These are phyloP conservation scores for Venustaconcha ellipsiformis DNA, from an alignment of 1,140 invertebrate species.

Conservation along the genomic window DNA sequence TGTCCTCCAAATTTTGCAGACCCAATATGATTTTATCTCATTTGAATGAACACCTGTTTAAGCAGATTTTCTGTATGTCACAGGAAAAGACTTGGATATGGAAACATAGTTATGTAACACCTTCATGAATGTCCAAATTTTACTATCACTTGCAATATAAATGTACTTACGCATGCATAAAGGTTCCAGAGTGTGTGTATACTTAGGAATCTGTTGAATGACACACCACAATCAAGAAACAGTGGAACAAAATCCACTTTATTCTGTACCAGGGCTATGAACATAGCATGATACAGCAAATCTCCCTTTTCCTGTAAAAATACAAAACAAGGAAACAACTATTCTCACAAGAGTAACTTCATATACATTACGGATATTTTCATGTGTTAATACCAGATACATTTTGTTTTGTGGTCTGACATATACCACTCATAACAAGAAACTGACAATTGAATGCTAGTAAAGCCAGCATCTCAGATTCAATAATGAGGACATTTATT, in stretches of 20 bases:
- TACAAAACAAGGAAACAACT: not conserved
- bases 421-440: not conserved
- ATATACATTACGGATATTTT: not conserved
- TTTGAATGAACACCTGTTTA: not conserved
- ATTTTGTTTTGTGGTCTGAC: not conserved
- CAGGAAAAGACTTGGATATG: too few species aligned
- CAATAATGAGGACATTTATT: too few species aligned
- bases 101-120: not conserved
- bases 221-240: constrained; percentile 64
- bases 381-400: not conserved
- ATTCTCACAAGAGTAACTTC: not conserved
- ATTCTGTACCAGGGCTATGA: constrained; percentile 62
- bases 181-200: constrained; percentile 59
- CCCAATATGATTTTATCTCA: not conserved
- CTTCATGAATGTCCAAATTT: not conserved
- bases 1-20: too few species aligned
- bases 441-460: not conserved
- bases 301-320: constrained; percentile 32
- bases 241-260: constrained; percentile 63
- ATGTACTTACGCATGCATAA: constrained; percentile 59
- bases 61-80: too few species aligned
- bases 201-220: constrained; percentile 60
- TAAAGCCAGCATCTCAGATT: too few species aligned
- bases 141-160: not conserved
- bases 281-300: constrained; percentile 63